Percentiles rank a stretch among this genome's conserved stretches.
These are phyloP conservation scores for Hemibagrus wyckioides DNA, from an alignment of 2,113 vertebrate genomes.

Conservation along the genomic window DNA sequence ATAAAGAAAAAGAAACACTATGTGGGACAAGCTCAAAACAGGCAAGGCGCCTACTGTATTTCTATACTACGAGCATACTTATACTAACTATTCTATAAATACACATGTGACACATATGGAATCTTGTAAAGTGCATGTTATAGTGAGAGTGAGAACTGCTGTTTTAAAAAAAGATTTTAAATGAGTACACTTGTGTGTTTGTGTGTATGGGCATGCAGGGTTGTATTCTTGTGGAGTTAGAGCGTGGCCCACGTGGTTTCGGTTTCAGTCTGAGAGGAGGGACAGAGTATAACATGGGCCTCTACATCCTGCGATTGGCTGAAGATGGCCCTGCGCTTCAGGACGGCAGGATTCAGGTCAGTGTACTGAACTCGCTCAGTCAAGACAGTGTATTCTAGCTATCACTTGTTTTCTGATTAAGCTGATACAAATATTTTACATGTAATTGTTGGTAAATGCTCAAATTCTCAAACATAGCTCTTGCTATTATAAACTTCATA, in stretches of 20 bases:
- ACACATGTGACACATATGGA: background rate
- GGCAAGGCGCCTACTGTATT: conserved; percentile 57
- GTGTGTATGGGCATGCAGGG: conserved; percentile 67
- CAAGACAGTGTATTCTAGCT: background rate
- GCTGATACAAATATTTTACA: background rate
- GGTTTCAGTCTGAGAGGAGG: conserved; percentile 96
- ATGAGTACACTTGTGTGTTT: conserved; percentile 8
- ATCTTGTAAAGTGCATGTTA: background rate
- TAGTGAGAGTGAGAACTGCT: background rate
- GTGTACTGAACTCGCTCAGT: conserved; percentile 57
- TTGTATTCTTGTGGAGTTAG: conserved; percentile 89
- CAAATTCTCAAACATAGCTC: background rate
- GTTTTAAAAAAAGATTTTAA: background rate
- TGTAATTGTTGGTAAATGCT: background rate
- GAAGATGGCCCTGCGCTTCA: conserved; percentile 91
- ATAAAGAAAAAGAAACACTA: conserved; percentile 69
- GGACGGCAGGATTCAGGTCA: conserved; percentile 90
- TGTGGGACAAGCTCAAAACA: conserved; percentile 71
- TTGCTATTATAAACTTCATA: background rate
- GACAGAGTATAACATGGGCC: conserved; percentile 97
- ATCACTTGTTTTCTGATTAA: background rate
- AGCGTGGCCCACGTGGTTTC: conserved; percentile 88
- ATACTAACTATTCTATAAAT: background rate
- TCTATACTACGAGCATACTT: background rate
- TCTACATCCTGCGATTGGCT: conserved; percentile 93